These are phyloP conservation scores for Pararge aegeria DNA, from an alignment of 1,140 invertebrate species.

Conservation along the genomic window DNA sequence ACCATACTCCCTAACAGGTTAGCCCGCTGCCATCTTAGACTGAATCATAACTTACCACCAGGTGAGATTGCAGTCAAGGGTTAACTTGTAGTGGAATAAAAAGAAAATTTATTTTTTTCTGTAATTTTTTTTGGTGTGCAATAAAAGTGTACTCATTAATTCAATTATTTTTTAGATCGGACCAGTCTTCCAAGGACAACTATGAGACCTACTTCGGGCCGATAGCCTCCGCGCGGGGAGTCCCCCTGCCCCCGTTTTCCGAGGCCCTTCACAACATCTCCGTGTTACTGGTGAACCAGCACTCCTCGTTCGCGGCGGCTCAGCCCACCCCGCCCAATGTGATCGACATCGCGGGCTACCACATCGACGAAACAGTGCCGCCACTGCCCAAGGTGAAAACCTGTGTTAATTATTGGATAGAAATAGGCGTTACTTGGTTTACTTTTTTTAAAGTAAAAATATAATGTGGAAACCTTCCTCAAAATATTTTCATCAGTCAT, in stretches of 20 bases:
- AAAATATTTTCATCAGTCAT: too few species aligned
- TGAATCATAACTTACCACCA: too few species aligned
- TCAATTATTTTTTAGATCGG: not conserved
- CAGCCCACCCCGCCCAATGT: constrained; percentile 79
- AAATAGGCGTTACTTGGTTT: too few species aligned
- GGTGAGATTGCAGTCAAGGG: too few species aligned
- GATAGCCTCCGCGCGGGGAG: constrained; percentile 43
- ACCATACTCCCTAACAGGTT: too few species aligned
- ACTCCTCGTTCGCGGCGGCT: constrained; percentile 71
- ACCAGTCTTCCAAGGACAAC: not conserved
- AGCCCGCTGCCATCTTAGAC: too few species aligned
- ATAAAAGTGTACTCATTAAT: not conserved
- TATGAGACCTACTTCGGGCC: constrained; percentile 36
- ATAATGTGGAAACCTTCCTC: too few species aligned
- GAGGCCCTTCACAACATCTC: constrained; percentile 56
- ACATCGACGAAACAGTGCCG: constrained; percentile 63
- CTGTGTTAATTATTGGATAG: too few species aligned
- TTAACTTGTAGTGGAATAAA: too few species aligned
- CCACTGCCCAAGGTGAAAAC: constrained; percentile 45
- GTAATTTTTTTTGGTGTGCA: too few species aligned
- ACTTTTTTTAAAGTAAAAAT: too few species aligned
- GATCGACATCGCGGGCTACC: constrained; percentile 78
- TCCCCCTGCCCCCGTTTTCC: constrained; percentile 37
- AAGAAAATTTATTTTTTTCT: too few species aligned
- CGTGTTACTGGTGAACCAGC: constrained; percentile 78